Percentiles rank a stretch among this genome's conserved stretches.
These are phyloP conservation scores for Podiceps cristatus DNA, from an alignment of 2,113 vertebrate genomes.

Conservation along the genomic window DNA sequence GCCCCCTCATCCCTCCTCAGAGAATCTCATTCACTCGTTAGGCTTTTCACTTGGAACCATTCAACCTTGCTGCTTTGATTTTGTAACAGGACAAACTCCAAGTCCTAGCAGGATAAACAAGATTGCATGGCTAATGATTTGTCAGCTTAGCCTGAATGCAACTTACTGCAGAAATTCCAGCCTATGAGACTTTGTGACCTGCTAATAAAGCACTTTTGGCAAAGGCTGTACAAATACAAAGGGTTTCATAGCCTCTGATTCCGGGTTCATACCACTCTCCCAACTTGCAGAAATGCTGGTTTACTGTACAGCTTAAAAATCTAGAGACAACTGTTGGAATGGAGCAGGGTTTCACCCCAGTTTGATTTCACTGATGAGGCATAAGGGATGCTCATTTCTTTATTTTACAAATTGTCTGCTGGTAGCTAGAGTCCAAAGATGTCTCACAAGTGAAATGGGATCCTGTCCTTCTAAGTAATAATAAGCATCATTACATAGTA, in stretches of 20 bases:
- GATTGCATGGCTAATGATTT: conserved; percentile 76
- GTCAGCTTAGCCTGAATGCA: conserved; percentile 69
- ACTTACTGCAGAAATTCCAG: conserved; percentile 65
- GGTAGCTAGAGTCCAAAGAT: not conserved
- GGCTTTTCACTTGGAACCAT: conserved; percentile 68
- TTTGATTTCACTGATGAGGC: not conserved
- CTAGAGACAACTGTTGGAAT: not conserved
- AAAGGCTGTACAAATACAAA: conserved; percentile 61
- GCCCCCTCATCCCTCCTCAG: not conserved
- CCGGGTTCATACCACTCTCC: not conserved
- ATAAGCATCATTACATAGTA: not conserved
- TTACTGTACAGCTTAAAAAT: conserved; percentile 15
- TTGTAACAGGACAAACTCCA: conserved; percentile 84
- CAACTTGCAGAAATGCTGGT: conserved; percentile 6
- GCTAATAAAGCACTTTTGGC: conserved; percentile 67
- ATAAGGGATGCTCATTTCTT: not conserved
- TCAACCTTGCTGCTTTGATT: conserved; percentile 70
- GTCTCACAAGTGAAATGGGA: not conserved
- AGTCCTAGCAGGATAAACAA: conserved; percentile 76
- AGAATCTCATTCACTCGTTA: conserved; percentile 13
- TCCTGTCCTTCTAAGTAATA: conserved; percentile 13
- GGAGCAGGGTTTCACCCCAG: not conserved
- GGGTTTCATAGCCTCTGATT: conserved; percentile 27
- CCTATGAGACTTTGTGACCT: conserved; percentile 62
- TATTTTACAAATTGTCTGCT: not conserved